Evolutionary conservation across 2,113 vertebrate species (phyloP).

Genomic region (Riparia riparia): DNA sequence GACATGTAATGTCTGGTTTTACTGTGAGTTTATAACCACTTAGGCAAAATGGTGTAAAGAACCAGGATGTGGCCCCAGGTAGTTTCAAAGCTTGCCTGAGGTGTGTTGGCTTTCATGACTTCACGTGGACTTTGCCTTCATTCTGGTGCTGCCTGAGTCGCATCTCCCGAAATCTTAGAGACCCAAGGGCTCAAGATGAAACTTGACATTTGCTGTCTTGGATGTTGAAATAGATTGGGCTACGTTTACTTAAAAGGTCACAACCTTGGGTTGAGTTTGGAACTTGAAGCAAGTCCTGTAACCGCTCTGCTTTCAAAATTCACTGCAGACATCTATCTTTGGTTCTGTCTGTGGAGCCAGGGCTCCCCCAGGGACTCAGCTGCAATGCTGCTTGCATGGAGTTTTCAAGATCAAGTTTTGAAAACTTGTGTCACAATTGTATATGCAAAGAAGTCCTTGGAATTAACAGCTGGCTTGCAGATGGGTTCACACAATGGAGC

Average conservation of each 20-base stretch:
- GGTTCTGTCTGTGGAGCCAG: neutral
- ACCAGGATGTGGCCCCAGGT: neutral
- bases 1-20: neutral
- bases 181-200: neutral
- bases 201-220: neutral
- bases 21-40: neutral
- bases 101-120: neutral
- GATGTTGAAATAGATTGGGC: neutral
- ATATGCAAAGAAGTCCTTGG: neutral
- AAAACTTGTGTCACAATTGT: conserved; percentile 32
- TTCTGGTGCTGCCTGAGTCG: neutral
- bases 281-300: conserved; percentile 9
- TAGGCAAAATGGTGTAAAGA: neutral
- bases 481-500: conserved; percentile 37
- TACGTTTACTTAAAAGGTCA: neutral
- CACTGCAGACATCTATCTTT: neutral
- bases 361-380: neutral
- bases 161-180: neutral
- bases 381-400: neutral
- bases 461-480: conserved; percentile 55
- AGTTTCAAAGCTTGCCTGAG: neutral
- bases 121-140: neutral
- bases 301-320: conserved; percentile 26
- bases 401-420: conserved; percentile 20
- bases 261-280: neutral